Conservation (phyloP, 2,797 vertebrate genomes). For the Babyrousa celebensis region DNA sequence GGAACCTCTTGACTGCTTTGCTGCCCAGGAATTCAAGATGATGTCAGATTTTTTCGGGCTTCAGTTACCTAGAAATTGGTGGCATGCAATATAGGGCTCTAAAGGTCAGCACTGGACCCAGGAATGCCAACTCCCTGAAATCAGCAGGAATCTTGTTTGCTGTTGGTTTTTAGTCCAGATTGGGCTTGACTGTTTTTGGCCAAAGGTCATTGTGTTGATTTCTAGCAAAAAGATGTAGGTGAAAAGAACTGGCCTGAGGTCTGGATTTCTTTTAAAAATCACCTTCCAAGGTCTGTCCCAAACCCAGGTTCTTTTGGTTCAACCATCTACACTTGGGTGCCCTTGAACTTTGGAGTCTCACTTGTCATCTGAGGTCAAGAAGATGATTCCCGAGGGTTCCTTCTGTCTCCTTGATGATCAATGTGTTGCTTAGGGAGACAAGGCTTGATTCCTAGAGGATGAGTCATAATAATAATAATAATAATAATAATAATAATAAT, state of each 20-base stretch:
- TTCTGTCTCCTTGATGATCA: constrained; percentile 81
- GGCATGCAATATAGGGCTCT: background rate
- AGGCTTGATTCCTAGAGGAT: constrained; percentile 68
- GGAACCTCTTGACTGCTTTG: background rate
- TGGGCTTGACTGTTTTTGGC: constrained; percentile 28
- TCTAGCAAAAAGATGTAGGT: constrained; percentile 53
- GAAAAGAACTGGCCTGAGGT: background rate
- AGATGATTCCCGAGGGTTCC: constrained; percentile 68
- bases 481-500: background rate
- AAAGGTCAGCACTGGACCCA: background rate
- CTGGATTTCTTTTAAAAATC: constrained; percentile 7
- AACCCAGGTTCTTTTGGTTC: background rate
- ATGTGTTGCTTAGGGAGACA: constrained; percentile 57
- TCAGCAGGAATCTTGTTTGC: constrained; percentile 1
- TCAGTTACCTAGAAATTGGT: background rate
- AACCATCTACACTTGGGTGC: background rate
- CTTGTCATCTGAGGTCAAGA: constrained; percentile 50
- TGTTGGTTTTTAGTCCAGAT: background rate
- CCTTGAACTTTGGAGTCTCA: constrained; percentile 82
- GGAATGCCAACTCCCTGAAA: background rate
- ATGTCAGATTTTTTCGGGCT: background rate
- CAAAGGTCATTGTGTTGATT: constrained; percentile 59
- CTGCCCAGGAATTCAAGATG: constrained; percentile 40
- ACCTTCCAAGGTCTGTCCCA: background rate
- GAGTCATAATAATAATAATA: too few relatives aligned